These are phyloP conservation scores for Porites evermanni DNA, from an alignment of 92 coral and sea anemone species.

Conservation along the genomic window DNA sequence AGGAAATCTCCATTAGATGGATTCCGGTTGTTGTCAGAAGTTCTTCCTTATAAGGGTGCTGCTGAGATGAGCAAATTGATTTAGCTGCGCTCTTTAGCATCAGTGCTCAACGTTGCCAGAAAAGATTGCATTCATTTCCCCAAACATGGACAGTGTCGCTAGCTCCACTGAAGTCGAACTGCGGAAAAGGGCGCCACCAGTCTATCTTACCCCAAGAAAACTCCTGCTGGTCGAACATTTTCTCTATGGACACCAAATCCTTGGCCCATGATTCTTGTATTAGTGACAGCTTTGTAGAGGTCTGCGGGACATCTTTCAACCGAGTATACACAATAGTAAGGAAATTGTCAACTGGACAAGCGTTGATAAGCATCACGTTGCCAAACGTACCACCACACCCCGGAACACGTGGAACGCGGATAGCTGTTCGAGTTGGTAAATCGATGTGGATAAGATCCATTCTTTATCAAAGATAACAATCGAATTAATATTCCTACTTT, in stretches of 20 bases:
- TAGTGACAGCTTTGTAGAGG: no score
- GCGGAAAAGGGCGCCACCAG: neutral
- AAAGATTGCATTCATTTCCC: constrained; percentile 33
- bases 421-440: neutral
- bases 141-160: constrained; percentile 36
- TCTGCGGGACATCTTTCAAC: constrained; percentile 9
- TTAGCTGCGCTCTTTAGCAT: constrained; percentile 3
- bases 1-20: constrained; percentile 12
- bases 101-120: constrained; percentile 7
- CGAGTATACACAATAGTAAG: constrained; percentile 25
- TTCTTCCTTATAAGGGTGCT: constrained; percentile 3
- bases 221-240: neutral
- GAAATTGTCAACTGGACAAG: constrained; percentile 30
- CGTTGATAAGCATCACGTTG: neutral
- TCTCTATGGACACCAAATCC: neutral
- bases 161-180: constrained; percentile 25
- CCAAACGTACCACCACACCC: constrained; percentile 39
- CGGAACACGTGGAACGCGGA: constrained; percentile 25
- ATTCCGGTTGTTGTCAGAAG: neutral
- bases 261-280: neutral
- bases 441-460: no score
- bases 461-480: no score
- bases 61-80: constrained; percentile 22
- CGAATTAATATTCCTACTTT: no score
- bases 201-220: constrained; percentile 27